These are phyloP conservation scores for Pachyramphus minor DNA, from an alignment of 2,113 vertebrate species.

Conservation along the genomic window DNA sequence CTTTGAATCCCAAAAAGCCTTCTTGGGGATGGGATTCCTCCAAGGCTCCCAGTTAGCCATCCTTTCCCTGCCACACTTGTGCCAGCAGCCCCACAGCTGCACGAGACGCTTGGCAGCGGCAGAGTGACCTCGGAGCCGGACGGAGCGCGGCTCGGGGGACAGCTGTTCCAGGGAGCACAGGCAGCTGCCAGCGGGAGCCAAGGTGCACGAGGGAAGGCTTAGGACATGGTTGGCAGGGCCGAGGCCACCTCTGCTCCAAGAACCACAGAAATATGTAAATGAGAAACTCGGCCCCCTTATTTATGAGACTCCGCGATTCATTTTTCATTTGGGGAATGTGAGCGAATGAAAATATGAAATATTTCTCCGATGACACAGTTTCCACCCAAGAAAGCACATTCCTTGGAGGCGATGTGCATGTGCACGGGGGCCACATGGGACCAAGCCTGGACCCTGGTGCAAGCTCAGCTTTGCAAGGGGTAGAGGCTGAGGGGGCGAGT, in stretches of 20 bases:
- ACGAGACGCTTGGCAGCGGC: background rate
- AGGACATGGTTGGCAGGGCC: constrained; percentile 59
- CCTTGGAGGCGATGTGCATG: constrained; percentile 40
- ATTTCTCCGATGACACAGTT: constrained; percentile 60
- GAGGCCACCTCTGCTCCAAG: background rate
- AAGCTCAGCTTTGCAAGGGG: background rate
- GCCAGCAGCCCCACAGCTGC: background rate
- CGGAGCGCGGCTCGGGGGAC: background rate
- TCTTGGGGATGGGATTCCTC: background rate
- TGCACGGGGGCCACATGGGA: background rate
- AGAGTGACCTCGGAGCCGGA: background rate
- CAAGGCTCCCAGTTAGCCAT: background rate
- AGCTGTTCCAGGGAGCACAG: background rate
- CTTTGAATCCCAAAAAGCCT: background rate
- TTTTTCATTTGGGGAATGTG: constrained; percentile 42
- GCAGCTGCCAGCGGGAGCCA: background rate
- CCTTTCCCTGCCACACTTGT: rapidly evolving
- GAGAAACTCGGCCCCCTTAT: constrained; percentile 35
- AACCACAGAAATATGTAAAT: constrained; percentile 68
- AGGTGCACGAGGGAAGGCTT: background rate
- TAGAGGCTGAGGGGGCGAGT: background rate
- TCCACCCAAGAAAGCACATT: constrained; percentile 48
- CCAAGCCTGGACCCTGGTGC: background rate
- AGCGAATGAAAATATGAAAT: constrained; percentile 57
- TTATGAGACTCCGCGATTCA: constrained; percentile 35